Base-by-base conservation (phyloP, 2,797 vertebrate genomes). In the Austrolebias charrua region DNA sequence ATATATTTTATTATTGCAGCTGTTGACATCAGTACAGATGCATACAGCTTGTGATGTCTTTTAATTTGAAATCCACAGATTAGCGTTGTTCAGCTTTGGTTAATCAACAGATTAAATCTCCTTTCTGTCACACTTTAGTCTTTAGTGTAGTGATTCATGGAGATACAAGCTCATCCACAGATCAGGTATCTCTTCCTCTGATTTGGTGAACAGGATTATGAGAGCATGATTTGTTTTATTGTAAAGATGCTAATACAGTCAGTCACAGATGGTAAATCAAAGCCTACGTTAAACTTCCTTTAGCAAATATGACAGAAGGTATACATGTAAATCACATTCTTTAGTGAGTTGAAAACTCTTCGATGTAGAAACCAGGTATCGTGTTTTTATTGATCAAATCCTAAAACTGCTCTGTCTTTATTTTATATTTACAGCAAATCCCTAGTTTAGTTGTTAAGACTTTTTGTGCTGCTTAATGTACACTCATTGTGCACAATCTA, bases 241-340 rank as follows among this genome's bases (percentile, higher is more conserved):
- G 66, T 63, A 60, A 80, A 69, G 49, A 83, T 81, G 71, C 66
- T 80, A 84, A 78, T 76, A 42, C 31, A 31, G 55, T 72, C 63
- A 65, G 63, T 43, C 74, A 74, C 75, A 88, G 85, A 88, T 86
- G 83, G 82, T 43, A 33, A 80, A 80, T 87, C 75, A 78, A 80
- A 76, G 60, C 49, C 68, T 58, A 71, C 60, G 66, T 66, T 73
- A 77, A 54, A 69, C 58, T 59, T 59, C 76, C 68, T 76, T 60
- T 78, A 70, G 57, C 56, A 78, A 76, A 75, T 46, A 68, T 54
- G 70, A 76, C 75, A 81, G 62, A 71, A 54, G 74, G 56, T 78
- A n/a, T n/a, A n/a, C n/a, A n/a, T n/a, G 76, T 81, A 79, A 87
- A 86, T 85, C 83, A 83, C 66, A 66, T 47, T 55, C 59, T 71